A percentile compares a stretch with the other conserved stretches of the same genome.
Conservation (phyloP, 2,797 vertebrate genomes). For the Rhynchonycteris naso region DNA sequence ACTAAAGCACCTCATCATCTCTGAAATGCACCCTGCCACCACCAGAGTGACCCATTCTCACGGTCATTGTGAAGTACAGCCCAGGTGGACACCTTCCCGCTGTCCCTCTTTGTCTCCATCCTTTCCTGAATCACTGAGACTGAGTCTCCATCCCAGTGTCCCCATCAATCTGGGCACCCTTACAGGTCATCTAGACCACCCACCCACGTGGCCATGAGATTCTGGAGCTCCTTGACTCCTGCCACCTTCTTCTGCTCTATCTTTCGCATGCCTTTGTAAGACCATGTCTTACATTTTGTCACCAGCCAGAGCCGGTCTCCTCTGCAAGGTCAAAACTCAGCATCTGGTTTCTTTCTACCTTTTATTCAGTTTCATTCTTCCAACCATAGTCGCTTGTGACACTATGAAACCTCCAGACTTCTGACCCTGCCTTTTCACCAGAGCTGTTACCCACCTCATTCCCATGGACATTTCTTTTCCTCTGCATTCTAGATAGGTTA, state of each 20-base stretch:
- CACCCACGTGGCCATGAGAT: neutral
- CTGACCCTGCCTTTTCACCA: neutral
- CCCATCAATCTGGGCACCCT: neutral
- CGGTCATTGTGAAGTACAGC: neutral
- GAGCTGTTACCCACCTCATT: neutral
- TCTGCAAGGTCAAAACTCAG: neutral
- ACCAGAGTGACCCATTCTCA: neutral
- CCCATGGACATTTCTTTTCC: neutral
- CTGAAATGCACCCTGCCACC: neutral
- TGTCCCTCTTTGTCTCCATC: neutral
- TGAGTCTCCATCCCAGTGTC: neutral
- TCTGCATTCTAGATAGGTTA: neutral
- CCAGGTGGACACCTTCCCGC: neutral
- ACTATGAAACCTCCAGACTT: neutral
- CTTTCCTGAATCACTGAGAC: neutral
- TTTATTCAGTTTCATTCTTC: neutral
- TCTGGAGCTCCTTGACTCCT: neutral
- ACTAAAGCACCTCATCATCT: neutral
- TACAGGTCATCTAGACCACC: neutral
- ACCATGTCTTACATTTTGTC: neutral
- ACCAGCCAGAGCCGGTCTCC: neutral
- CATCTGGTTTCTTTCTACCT: neutral
- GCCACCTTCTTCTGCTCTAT: neutral
- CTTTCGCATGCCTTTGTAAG: neutral
- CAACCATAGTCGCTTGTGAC: neutral